Evolutionary conservation across 2,113 vertebrate genomes (phyloP).

Genomic region (Ibidorhyncha struthersii): DNA sequence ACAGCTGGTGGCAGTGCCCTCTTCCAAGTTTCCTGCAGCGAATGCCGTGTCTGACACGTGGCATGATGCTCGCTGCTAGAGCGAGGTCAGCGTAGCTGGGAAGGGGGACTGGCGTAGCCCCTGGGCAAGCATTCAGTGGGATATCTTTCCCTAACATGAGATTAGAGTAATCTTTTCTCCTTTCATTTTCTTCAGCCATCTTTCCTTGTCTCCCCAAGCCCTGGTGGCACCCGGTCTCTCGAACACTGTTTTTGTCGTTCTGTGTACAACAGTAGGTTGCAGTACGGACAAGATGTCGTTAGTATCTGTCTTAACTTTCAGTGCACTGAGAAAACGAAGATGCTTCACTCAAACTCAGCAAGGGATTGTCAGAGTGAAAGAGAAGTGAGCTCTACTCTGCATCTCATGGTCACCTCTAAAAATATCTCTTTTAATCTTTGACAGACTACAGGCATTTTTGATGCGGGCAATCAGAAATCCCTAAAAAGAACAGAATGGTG

Average conservation of each 20-base stretch:
- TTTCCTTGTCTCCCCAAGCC: neutral
- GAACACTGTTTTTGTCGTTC: rapidly evolving
- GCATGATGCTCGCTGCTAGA: neutral
- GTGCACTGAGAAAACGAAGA: neutral
- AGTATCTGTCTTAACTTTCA: neutral
- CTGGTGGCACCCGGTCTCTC: neutral
- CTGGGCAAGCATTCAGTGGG: rapidly evolving
- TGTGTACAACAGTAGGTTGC: neutral
- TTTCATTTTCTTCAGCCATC: neutral
- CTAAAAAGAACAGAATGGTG: rapidly evolving
- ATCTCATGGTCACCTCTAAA: neutral
- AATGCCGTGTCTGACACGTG: rapidly evolving
- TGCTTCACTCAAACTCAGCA: neutral
- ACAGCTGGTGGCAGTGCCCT: neutral
- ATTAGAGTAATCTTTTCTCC: neutral
- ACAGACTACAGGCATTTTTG: neutral
- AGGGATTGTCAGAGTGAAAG: neutral
- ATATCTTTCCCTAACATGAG: rapidly evolving
- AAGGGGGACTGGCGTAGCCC: neutral
- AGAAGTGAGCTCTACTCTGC: neutral
- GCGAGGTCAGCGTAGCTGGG: neutral
- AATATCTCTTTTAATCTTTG: rapidly evolving
- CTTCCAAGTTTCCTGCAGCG: rapidly evolving
- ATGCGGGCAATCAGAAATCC: neutral
- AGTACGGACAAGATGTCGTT: neutral